Evolutionary conservation across 35 echinoderm and acorn worm species (phyloP).

Genomic region (Lytechinus pictus): DNA sequence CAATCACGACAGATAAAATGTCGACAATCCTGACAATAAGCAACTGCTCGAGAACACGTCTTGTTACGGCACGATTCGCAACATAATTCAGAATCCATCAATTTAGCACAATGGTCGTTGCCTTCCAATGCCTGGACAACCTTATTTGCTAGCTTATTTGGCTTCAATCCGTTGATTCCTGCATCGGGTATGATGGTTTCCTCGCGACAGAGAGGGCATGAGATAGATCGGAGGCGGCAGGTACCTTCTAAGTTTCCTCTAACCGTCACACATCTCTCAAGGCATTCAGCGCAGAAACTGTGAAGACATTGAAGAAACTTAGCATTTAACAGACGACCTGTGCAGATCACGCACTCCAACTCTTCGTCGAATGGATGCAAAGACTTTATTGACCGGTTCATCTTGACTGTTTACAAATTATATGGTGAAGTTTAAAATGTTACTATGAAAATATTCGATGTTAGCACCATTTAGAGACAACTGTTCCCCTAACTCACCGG

Average conservation of each 20-base stretch:
- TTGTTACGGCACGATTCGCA: constrained; percentile 5
- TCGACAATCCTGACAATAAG: constrained; percentile 42
- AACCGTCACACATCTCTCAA: constrained; percentile 27
- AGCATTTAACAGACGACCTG: constrained; percentile 29
- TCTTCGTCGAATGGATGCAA: constrained; percentile 23
- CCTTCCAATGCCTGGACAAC: constrained; percentile 39
- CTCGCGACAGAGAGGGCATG: constrained; percentile 36
- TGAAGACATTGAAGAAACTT: constrained; percentile 50
- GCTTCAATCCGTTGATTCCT: constrained; percentile 26
- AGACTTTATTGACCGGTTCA: background rate
- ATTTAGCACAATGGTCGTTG: background rate
- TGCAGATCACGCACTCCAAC: constrained; percentile 28
- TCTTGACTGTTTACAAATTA: background rate
- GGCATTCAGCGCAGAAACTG: constrained; percentile 45
- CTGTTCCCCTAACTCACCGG: background rate
- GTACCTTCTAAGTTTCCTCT: constrained; percentile 25
- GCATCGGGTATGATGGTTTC: constrained; percentile 19
- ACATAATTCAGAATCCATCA: constrained; percentile 43
- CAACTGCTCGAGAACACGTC: constrained; percentile 1
- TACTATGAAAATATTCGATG: background rate
- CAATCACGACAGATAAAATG: constrained; percentile 49
- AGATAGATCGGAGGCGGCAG: background rate
- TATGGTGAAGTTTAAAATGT: background rate
- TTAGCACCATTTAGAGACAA: background rate
- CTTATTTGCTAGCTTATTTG: constrained; percentile 28